Percentiles rank a stretch among this genome's conserved stretches.
Conservation (phyloP, 2,888 invertebrate species). For the Tipula lateralis region DNA sequence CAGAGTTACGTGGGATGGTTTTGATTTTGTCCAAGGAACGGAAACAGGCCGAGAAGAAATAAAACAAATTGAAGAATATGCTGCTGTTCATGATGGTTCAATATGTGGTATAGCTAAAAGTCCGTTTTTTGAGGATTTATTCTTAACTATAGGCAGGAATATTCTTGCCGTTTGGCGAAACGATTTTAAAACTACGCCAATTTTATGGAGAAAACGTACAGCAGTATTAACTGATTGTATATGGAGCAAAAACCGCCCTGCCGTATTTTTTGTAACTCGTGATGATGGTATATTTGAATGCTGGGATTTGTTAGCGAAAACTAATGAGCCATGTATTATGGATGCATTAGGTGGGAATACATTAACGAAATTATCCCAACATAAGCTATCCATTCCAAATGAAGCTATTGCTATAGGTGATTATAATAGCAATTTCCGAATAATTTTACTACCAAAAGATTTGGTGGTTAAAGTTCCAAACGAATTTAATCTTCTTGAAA, state of each 20-base stretch:
- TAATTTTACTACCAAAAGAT: conserved; percentile 56
- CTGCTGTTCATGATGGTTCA: conserved; percentile 66
- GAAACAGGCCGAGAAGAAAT: conserved; percentile 56
- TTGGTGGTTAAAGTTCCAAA: conserved; percentile 51
- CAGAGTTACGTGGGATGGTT: conserved; percentile 61
- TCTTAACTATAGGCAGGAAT: conserved; percentile 69
- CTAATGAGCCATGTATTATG: conserved; percentile 57
- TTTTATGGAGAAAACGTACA: conserved; percentile 62
- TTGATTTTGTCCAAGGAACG: conserved; percentile 58
- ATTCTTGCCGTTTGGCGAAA: conserved; percentile 72
- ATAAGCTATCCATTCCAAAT: conserved; percentile 54
- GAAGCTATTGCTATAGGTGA: conserved; percentile 65
- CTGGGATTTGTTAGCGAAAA: conserved; percentile 65
- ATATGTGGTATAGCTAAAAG: conserved; percentile 58
- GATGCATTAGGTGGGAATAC: conserved; percentile 62
- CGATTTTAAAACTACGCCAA: conserved; percentile 55
- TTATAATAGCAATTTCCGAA: conserved; percentile 61
- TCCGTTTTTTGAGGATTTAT: conserved; percentile 56
- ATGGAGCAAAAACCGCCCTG: conserved; percentile 74
- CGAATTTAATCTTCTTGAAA: conserved; percentile 44
- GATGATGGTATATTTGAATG: conserved; percentile 72
- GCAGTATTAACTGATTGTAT: conserved; percentile 58
- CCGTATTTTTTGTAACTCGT: conserved; percentile 64
- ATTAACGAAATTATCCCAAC: conserved; percentile 60
- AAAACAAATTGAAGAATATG: conserved; percentile 46